These are phyloP conservation scores for Thymelicus acteon DNA, from an alignment of 2,888 invertebrate species.

Conservation along the genomic window DNA sequence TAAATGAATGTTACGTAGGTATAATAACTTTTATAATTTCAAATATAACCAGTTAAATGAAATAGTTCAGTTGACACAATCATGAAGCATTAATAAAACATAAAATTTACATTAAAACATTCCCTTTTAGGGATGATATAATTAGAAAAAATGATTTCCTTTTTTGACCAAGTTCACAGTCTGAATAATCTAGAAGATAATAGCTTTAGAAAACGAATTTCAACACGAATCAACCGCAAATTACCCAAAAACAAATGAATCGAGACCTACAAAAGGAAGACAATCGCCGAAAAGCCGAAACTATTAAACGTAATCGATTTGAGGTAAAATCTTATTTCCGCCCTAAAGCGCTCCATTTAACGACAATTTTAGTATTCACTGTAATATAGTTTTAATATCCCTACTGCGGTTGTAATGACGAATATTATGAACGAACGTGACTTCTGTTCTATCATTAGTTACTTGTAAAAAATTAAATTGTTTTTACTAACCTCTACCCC, in stretches of 20 bases:
- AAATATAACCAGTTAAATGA: too few species aligned
- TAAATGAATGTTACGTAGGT: too few species aligned
- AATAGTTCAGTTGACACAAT: not conserved
- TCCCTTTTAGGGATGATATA: not conserved
- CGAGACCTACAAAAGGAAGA: conserved; percentile 40
- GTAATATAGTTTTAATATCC: conserved; percentile 76
- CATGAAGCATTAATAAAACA: not conserved
- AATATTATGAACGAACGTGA: conserved; percentile 72
- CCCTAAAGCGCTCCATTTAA: conserved; percentile 69
- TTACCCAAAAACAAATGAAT: conserved; percentile 47
- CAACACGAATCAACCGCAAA: conserved; percentile 19
- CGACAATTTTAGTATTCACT: conserved; percentile 66
- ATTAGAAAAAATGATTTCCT: not conserved
- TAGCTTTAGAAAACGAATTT: conserved; percentile 6
- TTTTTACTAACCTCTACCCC: conserved; percentile 27
- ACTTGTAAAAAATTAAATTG: conserved; percentile 21
- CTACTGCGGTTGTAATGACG: conserved; percentile 59
- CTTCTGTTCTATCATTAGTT: conserved; percentile 73
- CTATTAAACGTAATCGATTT: conserved; percentile 78
- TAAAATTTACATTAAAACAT: not conserved
- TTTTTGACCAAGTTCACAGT: conserved; percentile 3
- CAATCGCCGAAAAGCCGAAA: conserved; percentile 45
- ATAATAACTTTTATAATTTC: too few species aligned
- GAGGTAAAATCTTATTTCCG: conserved; percentile 70
- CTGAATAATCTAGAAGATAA: conserved; percentile 5